These are phyloP conservation scores for Deroplatys truncata DNA, from an alignment of 2,888 invertebrate species.

Conservation along the genomic window DNA sequence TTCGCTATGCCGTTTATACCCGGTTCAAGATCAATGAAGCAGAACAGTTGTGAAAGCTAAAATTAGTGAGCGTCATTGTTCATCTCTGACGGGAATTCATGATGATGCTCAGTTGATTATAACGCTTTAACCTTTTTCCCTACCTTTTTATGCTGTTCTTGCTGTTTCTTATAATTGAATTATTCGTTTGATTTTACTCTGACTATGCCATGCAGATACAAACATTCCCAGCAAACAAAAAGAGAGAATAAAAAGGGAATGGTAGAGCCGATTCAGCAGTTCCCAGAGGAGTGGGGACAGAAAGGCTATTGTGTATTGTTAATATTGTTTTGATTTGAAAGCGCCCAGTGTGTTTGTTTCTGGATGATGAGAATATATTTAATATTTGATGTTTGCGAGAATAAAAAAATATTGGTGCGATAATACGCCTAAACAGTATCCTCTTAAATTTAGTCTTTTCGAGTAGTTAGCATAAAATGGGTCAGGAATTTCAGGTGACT, in stretches of 20 bases:
- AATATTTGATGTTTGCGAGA: no score
- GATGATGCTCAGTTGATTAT: neutral
- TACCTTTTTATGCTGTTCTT: neutral
- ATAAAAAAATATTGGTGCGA: no score
- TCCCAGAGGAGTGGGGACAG: neutral
- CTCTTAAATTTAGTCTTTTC: no score
- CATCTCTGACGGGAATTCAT: neutral
- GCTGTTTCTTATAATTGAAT: neutral
- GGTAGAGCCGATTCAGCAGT: neutral
- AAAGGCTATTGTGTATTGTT: neutral
- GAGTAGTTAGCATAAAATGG: no score
- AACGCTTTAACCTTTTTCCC: neutral
- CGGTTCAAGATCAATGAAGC: neutral
- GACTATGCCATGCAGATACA: neutral
- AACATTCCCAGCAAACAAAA: neutral
- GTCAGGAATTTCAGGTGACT: no score
- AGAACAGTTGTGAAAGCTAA: neutral
- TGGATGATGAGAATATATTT: neutral
- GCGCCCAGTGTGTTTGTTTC: neutral
- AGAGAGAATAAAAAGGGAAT: neutral
- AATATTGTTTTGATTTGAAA: neutral
- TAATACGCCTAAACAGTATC: no score
- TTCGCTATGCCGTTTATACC: neutral
- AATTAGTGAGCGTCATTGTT: neutral
- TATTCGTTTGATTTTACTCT: neutral